Percentiles rank a stretch among this genome's conserved stretches.
Evolutionary conservation across 2,113 vertebrate species (phyloP).

Genomic region (Lophotis ruficrista): DNA sequence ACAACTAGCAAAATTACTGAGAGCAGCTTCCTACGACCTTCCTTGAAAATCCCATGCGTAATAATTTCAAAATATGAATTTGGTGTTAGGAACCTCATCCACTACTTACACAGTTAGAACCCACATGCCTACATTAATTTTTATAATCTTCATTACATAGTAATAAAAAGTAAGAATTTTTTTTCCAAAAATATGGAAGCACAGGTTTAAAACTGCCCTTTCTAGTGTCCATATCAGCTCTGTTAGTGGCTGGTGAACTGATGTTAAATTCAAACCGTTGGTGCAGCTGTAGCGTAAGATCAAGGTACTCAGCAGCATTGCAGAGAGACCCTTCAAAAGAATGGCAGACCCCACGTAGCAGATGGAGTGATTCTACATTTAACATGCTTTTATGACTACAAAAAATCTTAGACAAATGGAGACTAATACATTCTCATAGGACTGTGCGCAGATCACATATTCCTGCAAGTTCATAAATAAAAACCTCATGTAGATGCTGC

Average conservation of each 20-base stretch:
- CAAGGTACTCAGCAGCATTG: accelerated
- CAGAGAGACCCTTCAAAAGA: neutral
- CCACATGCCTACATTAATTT: accelerated
- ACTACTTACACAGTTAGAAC: neutral
- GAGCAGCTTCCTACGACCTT: neutral
- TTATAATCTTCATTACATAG: neutral
- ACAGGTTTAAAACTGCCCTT: neutral
- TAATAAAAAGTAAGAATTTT: neutral
- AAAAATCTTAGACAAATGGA: neutral
- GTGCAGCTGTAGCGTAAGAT: neutral
- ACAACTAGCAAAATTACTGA: neutral
- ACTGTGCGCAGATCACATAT: neutral
- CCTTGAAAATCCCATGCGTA: neutral
- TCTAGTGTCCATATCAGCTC: neutral
- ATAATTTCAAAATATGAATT: neutral
- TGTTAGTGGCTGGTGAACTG: neutral
- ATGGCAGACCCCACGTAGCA: accelerated
- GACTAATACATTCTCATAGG: neutral
- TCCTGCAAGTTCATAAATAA: neutral
- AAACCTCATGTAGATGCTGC: neutral
- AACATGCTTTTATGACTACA: neutral
- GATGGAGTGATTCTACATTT: neutral
- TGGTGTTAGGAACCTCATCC: neutral
- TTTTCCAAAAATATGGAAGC: neutral
- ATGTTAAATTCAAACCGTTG: neutral